phyloP scores from a whole-genome alignment of 92 coral and sea anemone species.

The Porites cylindrica region DNA sequence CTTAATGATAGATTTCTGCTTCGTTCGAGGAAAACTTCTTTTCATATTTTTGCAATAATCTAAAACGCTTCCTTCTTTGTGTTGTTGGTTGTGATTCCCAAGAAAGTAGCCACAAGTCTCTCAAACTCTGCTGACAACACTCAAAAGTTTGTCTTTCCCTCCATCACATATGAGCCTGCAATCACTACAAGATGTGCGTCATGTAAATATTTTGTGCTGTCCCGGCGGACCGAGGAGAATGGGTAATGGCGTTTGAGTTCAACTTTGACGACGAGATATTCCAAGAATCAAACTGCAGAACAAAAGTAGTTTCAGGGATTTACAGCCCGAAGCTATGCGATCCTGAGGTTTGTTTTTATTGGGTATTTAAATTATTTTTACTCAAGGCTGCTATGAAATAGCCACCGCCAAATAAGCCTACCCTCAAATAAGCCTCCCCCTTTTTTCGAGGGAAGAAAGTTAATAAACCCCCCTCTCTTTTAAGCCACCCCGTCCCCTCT shows the following conservation, averaged over 20 bases:
- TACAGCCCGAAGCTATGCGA: conserved; percentile 72
- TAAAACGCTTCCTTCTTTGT: too few relatives aligned
- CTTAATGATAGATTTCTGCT: conserved; percentile 89
- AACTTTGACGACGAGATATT: conserved; percentile 82
- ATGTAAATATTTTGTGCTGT: not conserved
- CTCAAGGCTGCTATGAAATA: too few relatives aligned
- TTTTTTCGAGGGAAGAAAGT: too few relatives aligned
- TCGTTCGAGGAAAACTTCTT: conserved; percentile 89
- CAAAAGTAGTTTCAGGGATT: conserved; percentile 7
- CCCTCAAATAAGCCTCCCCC: too few relatives aligned
- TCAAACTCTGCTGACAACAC: too few relatives aligned
- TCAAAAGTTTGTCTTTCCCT: not conserved
- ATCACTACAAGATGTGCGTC: not conserved
- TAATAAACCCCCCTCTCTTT: too few relatives aligned
- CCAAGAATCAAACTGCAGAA: conserved; percentile 39
- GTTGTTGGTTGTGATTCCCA: too few relatives aligned
- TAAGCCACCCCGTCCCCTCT: too few relatives aligned
- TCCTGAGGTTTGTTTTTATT: conserved; percentile 46
- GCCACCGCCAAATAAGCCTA: too few relatives aligned
- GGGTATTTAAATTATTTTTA: not conserved
- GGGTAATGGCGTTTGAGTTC: conserved; percentile 60
- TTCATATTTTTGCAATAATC: conserved; percentile 60
- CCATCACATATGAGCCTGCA: conserved; percentile 30
- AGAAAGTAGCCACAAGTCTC: too few relatives aligned
- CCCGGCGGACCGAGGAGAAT: not conserved